Percentiles rank a stretch among this genome's conserved stretches.
These are phyloP conservation scores for Toxotes lorentzi DNA, from an alignment of 2,797 vertebrate genomes.

Conservation along the genomic window DNA sequence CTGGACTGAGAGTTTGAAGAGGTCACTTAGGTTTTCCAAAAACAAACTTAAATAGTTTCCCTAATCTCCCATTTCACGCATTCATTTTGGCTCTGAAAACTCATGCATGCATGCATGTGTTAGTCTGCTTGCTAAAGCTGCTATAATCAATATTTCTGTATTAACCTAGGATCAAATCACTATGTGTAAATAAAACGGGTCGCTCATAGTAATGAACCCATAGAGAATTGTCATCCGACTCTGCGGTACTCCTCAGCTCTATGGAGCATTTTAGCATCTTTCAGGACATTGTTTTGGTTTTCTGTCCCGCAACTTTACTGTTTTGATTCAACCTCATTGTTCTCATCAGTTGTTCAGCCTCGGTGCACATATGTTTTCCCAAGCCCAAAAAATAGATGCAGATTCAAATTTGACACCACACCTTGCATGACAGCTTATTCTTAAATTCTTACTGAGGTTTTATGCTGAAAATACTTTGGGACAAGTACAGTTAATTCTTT, in stretches of 20 bases:
- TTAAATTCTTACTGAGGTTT: background rate
- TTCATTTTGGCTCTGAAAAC: conserved; percentile 21
- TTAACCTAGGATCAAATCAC: background rate
- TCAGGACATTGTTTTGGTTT: background rate
- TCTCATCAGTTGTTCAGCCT: background rate
- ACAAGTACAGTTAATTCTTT: background rate
- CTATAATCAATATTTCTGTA: conserved; percentile 1
- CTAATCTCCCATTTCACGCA: conserved; percentile 5
- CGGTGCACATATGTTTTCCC: background rate
- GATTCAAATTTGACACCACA: background rate
- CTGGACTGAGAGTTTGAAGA: conserved; percentile 64
- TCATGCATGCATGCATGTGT: background rate
- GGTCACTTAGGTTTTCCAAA: conserved; percentile 55
- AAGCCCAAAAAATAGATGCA: background rate
- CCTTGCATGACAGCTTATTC: background rate
- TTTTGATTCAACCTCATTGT: background rate
- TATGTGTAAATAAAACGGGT: background rate
- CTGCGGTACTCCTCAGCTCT: background rate
- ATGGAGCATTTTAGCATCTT: background rate
- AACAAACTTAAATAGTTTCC: conserved; percentile 45
- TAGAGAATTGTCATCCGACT: background rate
- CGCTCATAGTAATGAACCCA: background rate
- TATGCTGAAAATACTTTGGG: background rate
- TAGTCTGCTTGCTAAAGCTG: background rate
- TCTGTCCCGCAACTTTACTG: background rate